Evolutionary conservation across 2,113 vertebrate genomes (phyloP).

Genomic region (Cinclus mexicanus): DNA sequence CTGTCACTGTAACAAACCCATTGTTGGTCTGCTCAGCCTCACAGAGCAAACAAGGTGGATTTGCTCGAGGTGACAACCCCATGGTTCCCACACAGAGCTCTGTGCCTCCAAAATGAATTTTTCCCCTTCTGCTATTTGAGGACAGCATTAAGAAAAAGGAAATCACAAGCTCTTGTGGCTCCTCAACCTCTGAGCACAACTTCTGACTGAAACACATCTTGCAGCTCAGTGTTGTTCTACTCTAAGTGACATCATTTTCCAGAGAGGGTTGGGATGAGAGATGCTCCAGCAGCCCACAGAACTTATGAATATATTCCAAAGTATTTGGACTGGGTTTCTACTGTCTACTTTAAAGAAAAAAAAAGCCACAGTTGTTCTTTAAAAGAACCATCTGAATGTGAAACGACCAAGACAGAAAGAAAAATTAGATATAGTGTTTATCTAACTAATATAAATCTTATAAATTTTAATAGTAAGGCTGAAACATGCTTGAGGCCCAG

Average conservation of each 20-base stretch:
- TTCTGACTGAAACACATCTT: background rate
- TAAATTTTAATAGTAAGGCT: conserved; percentile 36
- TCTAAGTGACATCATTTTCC: background rate
- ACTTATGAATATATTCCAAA: background rate
- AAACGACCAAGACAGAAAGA: background rate
- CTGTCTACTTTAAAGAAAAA: background rate
- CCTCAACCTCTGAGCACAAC: background rate
- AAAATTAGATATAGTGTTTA: conserved; percentile 37
- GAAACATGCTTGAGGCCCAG: conserved; percentile 38
- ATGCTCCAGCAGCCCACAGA: background rate
- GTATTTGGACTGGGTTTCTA: background rate
- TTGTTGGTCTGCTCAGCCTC: background rate
- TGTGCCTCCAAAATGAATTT: background rate
- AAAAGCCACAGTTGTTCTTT: background rate
- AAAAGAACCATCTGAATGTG: background rate
- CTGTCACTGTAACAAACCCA: background rate
- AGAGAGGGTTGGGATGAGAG: background rate
- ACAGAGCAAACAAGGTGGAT: background rate
- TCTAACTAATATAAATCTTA: conserved; percentile 40
- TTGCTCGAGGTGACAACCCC: background rate
- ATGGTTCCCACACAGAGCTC: background rate
- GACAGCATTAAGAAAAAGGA: background rate
- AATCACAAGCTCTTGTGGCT: background rate
- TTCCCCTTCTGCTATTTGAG: background rate
- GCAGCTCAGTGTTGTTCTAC: background rate